Base-by-base conservation (phyloP, 1,140 invertebrate species). In the Matsumurasca onukii region DNA sequence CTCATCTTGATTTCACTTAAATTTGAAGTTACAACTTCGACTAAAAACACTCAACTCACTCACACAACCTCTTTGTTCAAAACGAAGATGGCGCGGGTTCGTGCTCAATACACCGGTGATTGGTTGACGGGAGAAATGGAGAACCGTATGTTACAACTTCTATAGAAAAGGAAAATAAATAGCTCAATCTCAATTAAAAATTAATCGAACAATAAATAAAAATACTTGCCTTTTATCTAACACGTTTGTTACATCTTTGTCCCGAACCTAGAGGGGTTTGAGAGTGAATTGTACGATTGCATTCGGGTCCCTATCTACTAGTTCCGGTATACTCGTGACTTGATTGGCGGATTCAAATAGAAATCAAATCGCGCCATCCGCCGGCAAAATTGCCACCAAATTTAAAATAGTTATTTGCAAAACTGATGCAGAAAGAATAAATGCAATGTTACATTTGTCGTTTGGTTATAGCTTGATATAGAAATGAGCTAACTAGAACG, bases 61-160 rank as follows among this genome's bases (percentile, higher is more conserved):
- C 71, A 69, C 69, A 66, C 69, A 68, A 68, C 79, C 80, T 84
- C 86, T 84, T 86, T 86, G 87, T 89, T 89, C 87, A 86, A 89
- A 89, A 89, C 86, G 85, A 90, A 91, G 86, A 90, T 90, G 88
- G 89, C 88, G 88, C 88, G 86, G 79, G 83, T 86, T 86, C 81
- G 82, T 80, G 81, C 83, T 82, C 84, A 78, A 82, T 79, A 80
- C 77, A 77, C 75, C 72, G 79, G 80, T 82, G 45, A 84, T 85
- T 86, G 83, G 82, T 81, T 80, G 78, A 82, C 76, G 74, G 70
- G 75, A 71, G 74, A 76, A 75, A 73, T 67, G 71, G 68, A 66
- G 24, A 48, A 62, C 22, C 29, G 31, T 64, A 31, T 31, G 9
- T 49, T 45, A 27, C 51, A 31, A 62, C 66, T 70, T 55, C 67